Evolutionary conservation across 2,797 vertebrate species (phyloP), one percentile per base, ranked within the genome.

Genomic region (Catharus ustulatus): DNA sequence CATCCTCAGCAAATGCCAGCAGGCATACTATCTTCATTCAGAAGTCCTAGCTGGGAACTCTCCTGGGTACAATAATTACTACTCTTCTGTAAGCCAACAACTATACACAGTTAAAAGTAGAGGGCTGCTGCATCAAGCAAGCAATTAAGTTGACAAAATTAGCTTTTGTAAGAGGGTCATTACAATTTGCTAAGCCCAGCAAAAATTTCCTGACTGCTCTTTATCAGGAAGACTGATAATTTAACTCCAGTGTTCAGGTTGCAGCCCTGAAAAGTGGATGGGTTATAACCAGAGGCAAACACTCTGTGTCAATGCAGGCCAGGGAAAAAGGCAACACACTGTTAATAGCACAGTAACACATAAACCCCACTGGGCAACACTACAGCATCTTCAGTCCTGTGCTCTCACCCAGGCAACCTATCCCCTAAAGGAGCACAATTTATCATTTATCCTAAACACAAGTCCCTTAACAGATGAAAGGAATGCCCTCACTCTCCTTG

Each of bases 121-220:
- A 96, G 68, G 88, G 57, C 80, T 89, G 71, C 59, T 94, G 81
- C 74, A 96, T 92, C 94, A 91, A 93, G 78, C 80, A 90, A 90
- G 90, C 80, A 92, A 96, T 96, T 96, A 95, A 89, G 88, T 61
- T 90, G 93, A 90, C 93, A 93, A 92, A 97, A 96, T 95, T 94
- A 95, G 94, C 86, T 90, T 93, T 93, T 91, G 24, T 88, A 94
- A 94, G 81, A 95, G 64, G 79, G 93, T 89, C 91, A 91, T 84
- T 96, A 91, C 58, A 90, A 93, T 94, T 92, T 84, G 91, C 83
- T 76, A 72, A 83, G 77, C 46, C 80, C 85, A 95, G 89, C 80
- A 96, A 96, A 96, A 94, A 66, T 10, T 48, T 84, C 58, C 91
- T 93, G 83, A 58, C 89, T 87, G 74, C 18, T 81, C 19, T 88